phyloP scores from a whole-genome alignment of 2,797 vertebrate genomes.

The Siniperca obscura region DNA sequence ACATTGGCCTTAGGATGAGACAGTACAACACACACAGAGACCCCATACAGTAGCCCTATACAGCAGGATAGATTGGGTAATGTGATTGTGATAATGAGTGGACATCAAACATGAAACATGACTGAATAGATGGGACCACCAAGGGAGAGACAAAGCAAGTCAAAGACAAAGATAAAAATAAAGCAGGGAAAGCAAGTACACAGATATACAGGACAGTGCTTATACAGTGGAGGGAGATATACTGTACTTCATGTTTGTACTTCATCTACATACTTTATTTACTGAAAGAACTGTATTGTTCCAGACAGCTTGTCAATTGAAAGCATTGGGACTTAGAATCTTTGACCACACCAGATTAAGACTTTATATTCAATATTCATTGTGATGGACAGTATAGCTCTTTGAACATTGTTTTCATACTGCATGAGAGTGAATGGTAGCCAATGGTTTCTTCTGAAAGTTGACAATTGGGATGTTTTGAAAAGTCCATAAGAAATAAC shows the following conservation, averaged over 20 bases:
- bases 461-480: not conserved
- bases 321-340: not conserved
- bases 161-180: constrained; percentile 15
- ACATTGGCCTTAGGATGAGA: constrained; percentile 75
- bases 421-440: not conserved
- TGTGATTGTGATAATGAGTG: constrained; percentile 78
- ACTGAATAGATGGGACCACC: constrained; percentile 74
- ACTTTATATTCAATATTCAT: no score
- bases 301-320: not conserved
- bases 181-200: not conserved
- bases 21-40: constrained; percentile 61
- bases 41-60: constrained; percentile 74
- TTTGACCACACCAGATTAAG: not conserved
- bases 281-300: not conserved
- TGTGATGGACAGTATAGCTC: not conserved
- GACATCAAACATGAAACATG: constrained; percentile 77
- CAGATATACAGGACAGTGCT: not conserved
- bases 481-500: not conserved
- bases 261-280: not conserved
- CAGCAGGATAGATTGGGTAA: constrained; percentile 69
- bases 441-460: not conserved
- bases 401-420: constrained; percentile 2
- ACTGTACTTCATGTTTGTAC: not conserved
- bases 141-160: constrained; percentile 46
- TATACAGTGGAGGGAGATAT: not conserved